Base-by-base conservation (phyloP, 1,140 invertebrate species). In the Macrotrachela quadricornifera region DNA sequence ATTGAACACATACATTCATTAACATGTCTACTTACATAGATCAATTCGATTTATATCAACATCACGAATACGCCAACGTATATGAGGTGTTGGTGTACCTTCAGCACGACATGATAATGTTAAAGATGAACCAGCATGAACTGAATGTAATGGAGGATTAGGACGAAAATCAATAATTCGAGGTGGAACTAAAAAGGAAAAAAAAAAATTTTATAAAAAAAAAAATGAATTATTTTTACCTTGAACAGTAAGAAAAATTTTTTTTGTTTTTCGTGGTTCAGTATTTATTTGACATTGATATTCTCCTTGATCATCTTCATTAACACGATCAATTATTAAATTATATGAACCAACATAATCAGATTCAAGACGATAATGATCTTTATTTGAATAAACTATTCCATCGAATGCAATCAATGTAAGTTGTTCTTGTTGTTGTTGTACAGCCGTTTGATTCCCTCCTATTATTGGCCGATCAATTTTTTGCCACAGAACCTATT, bases 211-310 rank as follows among this genome's bases (percentile, higher is more conserved):
- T 30, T 8, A 30, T 4, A 30, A 4, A 30, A 8, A 30, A 8
- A 30, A 30, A 2, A 30, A 30, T 30, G 2, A 2, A 2, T 30
- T 30, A 2, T 30, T 30, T 30, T 48, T 53, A 53, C 51, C 21
- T 46, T 41, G 45, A 41, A 53, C 51, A 39, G 46, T 30, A 41
- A 53, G 51, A 46, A 40, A 38, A 18, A 53, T 48, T 41, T 43
- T 40, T 15, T 38, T 45, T 21, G 40, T 53, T 13, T 46, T 53
- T 43, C 46, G 44, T 13, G 51, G 51, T 43, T 53, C 51, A 12
- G 51, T 53, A 36, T 53, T 53, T 12, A 53, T 44, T 37, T 53
- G 51, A 36, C 51, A 53, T 39, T 38, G 46, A 18, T 53, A 53
- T 37, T 53, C 51, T 9, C 51, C 51, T 16, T 44, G 21, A 43